Base-by-base conservation (phyloP, 2,797 vertebrate genomes). In the Aphelocoma californica region DNA sequence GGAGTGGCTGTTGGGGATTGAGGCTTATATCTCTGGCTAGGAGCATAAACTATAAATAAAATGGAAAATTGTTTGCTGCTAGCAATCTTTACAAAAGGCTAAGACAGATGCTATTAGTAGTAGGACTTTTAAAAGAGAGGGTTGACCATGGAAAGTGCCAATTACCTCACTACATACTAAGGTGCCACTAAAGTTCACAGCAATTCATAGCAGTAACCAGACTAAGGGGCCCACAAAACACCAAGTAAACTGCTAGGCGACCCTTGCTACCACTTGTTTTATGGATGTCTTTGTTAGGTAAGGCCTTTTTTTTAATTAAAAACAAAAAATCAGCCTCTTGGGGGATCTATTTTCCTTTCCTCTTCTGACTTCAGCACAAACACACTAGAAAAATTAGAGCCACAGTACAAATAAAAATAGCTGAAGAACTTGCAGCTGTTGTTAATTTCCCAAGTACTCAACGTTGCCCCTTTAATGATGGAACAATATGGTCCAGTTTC, bases 401-500 rank as follows among this genome's bases (percentile, higher is more conserved):
- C 77, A 50, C 56, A 79, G 91, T 90, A 87, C 93, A 94, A 94
- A 96, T 88, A 96, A 95, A 95, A 97, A 95, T 94, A 97, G 91
- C 80, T 93, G 73, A 90, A 95, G 57, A 93, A 86, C 80, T 90
- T 91, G 83, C 90, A 96, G 93, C 87, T 94, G 92, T 71, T 91
- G 44, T 82, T 93, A 92, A 72, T 93, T 93, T 92, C 56, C 65
- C 57, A 92, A 81, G 50, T 60, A 81, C 77, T 94, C 83, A 67
- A 69, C 6, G 0, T 74, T 92, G 90, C 92, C 89, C 53, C 8
- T 87, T 94, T 91, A 91, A 96, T 26, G 93, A 86, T 32, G 69
- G 88, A 96, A 96, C 86, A 93, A 95, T 94, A 96, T 72, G 96
- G 73, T 96, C 86, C 84, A 92, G 83, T 88, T 96, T 93, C 88